Base-by-base conservation (phyloP, 2,888 invertebrate genomes). In the Apamea crenata region DNA sequence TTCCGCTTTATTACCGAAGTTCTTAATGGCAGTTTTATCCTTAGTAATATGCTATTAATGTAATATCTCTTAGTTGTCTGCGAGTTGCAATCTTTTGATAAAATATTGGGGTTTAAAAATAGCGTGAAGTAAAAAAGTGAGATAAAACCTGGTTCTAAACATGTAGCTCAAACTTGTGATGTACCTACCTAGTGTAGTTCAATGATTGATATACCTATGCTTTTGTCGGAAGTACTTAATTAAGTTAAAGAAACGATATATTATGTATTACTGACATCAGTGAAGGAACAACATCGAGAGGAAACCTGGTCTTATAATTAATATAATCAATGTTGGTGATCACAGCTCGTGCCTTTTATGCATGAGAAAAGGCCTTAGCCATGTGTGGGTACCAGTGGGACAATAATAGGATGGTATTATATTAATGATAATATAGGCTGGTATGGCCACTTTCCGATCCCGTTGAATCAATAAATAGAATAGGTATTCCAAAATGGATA, bases 11-110 rank as follows among this genome's bases (percentile, higher is more conserved):
- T 88, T 89, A 80, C 78, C 68, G 32, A 90, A 88, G 83, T 88
- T 88, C 74, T 77, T 88, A 88, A 89, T 81, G 79, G 79, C 72
- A 88, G 70, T 88, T 89, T 88, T 82, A 89, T 89, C 81, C 79
- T 76, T 66, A 77, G 78, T 87, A 80, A 85, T 80, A 84, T 77
- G 88, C 83, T 80, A 85, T 80, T 86, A 79, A 85, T 82, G 78
- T 89, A 72, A 85, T 81, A 85, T 78, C 76, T 74, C 70, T 74
- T 18, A 44, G 72, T 74, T 70, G 71, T 84, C 82, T 73, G 40
- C n/a, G n/a, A 71, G 68, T 67, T 78, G 68, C 67, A 80, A 84
- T 79, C 68, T 80, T 82, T 79, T 74, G 21, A 74, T 67, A 81
- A 74, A 81, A 74, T 61, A 69, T 69, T 32, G 40, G 67, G 18